A percentile compares a stretch with the other conserved stretches of the same genome.
Conservation (phyloP, 1,140 invertebrate species). For the Liolophura sinensis region DNA sequence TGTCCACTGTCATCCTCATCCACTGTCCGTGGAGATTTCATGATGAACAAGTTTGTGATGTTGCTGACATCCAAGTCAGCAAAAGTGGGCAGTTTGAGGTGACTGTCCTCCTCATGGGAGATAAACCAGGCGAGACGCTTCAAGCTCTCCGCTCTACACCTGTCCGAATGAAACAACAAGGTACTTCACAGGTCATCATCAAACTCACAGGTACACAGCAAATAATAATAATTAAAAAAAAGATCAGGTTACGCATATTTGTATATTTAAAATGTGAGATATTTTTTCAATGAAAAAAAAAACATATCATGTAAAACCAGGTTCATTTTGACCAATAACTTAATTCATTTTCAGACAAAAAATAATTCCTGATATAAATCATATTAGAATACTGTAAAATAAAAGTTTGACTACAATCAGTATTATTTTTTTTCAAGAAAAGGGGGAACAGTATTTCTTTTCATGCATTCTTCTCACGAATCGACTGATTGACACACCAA, state of each 20-base stretch:
- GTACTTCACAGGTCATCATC: neutral
- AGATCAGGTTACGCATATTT: neutral
- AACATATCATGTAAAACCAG: too few species aligned
- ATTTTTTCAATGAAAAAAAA: too few species aligned
- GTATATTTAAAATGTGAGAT: neutral
- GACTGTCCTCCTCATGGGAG: slow-evolving; percentile 37
- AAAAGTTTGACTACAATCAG: too few species aligned
- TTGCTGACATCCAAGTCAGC: slow-evolving; percentile 34
- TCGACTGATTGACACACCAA: too few species aligned
- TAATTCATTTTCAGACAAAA: too few species aligned
- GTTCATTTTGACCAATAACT: too few species aligned
- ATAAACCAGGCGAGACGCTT: slow-evolving; percentile 46
- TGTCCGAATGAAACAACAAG: neutral
- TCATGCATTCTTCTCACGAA: too few species aligned
- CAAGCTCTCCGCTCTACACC: slow-evolving; percentile 31
- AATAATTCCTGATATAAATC: too few species aligned
- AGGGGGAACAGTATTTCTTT: too few species aligned
- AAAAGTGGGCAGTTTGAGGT: slow-evolving; percentile 35
- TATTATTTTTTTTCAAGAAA: too few species aligned
- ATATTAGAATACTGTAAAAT: too few species aligned
- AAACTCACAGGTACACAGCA: slow-evolving; percentile 2
- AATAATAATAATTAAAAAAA: neutral
- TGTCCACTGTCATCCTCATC: slow-evolving; percentile 33
- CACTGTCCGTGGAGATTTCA: slow-evolving; percentile 28
- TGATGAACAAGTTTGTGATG: slow-evolving; percentile 32